These are phyloP conservation scores for Pachliopta kotzebuea DNA, from an alignment of 2,888 invertebrate species.

Conservation along the genomic window DNA sequence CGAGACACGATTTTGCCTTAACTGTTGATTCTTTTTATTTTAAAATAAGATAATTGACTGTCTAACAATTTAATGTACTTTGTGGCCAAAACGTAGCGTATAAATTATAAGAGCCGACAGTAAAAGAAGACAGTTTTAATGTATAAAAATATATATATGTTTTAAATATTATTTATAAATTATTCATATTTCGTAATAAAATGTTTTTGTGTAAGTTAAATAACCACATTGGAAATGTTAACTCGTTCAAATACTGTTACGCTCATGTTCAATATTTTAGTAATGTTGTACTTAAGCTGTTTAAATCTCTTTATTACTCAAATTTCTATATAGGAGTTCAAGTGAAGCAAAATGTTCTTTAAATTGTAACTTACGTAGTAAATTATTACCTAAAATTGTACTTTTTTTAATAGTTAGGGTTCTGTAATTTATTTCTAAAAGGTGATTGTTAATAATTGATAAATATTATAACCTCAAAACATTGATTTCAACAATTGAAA, in stretches of 20 bases:
- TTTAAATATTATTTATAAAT: neutral
- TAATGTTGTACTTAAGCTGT: no score
- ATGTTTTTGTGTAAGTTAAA: no score
- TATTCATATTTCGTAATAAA: neutral
- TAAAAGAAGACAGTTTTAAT: neutral
- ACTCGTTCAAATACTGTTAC: no score
- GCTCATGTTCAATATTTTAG: no score
- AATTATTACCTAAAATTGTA: neutral
- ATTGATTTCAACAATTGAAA: no score
- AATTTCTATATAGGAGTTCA: no score
- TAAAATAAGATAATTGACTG: neutral
- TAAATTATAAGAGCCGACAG: neutral
- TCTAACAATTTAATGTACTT: neutral
- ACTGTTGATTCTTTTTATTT: neutral
- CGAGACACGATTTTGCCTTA: neutral
- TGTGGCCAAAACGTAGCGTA: neutral
- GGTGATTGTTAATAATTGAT: no score
- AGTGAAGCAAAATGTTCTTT: neutral
- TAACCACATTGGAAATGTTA: no score
- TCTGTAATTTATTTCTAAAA: no score
- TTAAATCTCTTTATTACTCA: no score
- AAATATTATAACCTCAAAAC: neutral
- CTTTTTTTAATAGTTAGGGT: neutral
- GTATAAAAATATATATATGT: neutral
- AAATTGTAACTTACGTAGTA: neutral